Conservation (phyloP, 2,113 vertebrate genomes). For the Ginglymostoma cirratum region DNA sequence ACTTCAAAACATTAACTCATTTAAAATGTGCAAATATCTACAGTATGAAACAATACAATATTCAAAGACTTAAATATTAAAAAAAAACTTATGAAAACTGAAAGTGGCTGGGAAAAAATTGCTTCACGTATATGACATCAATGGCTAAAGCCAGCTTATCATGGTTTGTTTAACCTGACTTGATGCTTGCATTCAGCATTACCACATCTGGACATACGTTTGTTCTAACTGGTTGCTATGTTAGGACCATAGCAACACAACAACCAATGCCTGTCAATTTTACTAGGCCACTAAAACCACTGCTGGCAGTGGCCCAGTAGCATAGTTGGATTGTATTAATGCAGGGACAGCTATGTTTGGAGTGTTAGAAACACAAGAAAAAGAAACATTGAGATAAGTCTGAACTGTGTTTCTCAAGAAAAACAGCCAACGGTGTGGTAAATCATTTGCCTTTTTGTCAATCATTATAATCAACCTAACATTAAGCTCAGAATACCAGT, state of each 20-base stretch:
- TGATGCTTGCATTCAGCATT: neutral
- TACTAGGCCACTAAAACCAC: neutral
- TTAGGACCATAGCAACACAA: conserved; percentile 21
- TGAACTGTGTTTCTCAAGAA: neutral
- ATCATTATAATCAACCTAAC: neutral
- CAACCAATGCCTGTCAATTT: conserved; percentile 7
- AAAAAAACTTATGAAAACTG: neutral
- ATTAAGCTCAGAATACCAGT: neutral
- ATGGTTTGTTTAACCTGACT: conserved; percentile 8
- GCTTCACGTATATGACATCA: neutral
- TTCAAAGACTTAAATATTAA: neutral
- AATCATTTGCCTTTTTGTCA: neutral
- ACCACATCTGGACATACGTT: conserved; percentile 25
- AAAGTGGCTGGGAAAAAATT: neutral
- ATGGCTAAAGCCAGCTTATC: neutral
- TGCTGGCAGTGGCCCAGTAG: neutral
- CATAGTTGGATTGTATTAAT: neutral
- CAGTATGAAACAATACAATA: neutral
- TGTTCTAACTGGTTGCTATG: conserved; percentile 29
- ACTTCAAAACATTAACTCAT: neutral
- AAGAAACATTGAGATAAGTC: neutral
- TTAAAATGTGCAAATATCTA: neutral
- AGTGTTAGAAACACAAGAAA: neutral
- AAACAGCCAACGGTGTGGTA: neutral
- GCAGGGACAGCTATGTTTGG: neutral